Percentiles rank a stretch among this genome's conserved stretches.
phyloP scores from a whole-genome alignment of 2,113 vertebrate genomes.

The Brachyhypopomus gauderio region DNA sequence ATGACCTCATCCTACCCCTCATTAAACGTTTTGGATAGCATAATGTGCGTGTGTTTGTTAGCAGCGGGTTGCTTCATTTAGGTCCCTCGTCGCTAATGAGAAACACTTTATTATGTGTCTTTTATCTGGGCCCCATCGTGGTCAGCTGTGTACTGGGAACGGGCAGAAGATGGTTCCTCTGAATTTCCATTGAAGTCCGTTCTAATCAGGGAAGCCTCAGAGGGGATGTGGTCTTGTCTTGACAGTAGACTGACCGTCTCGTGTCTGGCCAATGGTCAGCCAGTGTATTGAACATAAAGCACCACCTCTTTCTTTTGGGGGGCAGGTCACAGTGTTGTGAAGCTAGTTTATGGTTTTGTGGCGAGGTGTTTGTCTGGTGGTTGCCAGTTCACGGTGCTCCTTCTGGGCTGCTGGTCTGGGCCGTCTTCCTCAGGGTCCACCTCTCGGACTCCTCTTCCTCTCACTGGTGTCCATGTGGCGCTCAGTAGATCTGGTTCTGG shows the following conservation, averaged over 20 bases:
- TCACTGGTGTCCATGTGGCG: background rate
- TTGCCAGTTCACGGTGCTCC: constrained; percentile 14
- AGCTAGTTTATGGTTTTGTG: constrained; percentile 16
- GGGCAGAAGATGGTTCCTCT: background rate
- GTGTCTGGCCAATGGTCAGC: background rate
- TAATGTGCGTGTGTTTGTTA: background rate
- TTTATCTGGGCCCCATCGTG: background rate
- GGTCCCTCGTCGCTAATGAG: background rate
- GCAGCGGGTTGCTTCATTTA: background rate
- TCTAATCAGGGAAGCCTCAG: background rate
- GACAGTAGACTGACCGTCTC: background rate
- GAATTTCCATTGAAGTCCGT: background rate
- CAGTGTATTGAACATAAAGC: constrained; percentile 2
- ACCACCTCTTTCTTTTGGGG: background rate
- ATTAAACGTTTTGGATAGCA: too few relatives aligned
- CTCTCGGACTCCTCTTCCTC: constrained; percentile 7
- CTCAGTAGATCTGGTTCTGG: background rate
- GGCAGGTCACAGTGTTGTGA: background rate
- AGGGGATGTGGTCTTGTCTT: background rate
- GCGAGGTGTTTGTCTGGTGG: constrained; percentile 9
- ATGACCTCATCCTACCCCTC: constrained; percentile 8
- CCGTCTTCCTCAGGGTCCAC: constrained; percentile 16
- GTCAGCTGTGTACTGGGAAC: background rate
- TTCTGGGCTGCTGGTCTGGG: constrained; percentile 18
- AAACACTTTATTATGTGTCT: background rate